Evolutionary conservation across 2,113 vertebrate genomes (phyloP).

Genomic region (Stigmatopora argus): DNA sequence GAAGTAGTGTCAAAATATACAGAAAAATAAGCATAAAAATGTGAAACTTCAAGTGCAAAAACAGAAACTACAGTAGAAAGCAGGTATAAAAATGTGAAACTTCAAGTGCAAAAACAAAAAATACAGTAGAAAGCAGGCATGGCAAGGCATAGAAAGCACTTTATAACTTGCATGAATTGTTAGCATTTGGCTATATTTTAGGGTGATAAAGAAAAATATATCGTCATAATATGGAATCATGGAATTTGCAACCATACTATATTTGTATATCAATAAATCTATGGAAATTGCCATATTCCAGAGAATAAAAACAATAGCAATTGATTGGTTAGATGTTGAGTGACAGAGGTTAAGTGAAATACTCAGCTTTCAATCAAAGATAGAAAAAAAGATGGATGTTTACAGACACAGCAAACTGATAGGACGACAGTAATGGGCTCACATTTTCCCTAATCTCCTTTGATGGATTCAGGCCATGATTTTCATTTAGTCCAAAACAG

Average conservation of each 20-base stretch:
- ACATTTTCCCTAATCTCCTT: constrained; percentile 85
- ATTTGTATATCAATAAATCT: background rate
- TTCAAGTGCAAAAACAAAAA: background rate
- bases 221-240: no score
- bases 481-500: constrained; percentile 90
- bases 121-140: no score
- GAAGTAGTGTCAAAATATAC: background rate
- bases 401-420: constrained; percentile 59
- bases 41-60: background rate
- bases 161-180: no score
- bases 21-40: background rate
- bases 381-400: constrained; percentile 35
- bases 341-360: constrained; percentile 64
- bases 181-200: no score
- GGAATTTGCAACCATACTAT: constrained; percentile 8
- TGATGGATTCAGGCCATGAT: constrained; percentile 93
- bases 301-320: constrained; percentile 34
- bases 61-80: background rate
- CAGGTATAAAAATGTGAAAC: background rate
- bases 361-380: constrained; percentile 63
- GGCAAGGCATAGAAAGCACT: no score
- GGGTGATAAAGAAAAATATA: no score
- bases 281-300: constrained; percentile 13
- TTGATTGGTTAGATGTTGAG: constrained; percentile 39
- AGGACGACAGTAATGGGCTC: constrained; percentile 85